A percentile compares a stretch with the other conserved stretches of the same genome.
Conservation (phyloP, 2,113 vertebrate genomes). For the Lipophrys pholis region DNA sequence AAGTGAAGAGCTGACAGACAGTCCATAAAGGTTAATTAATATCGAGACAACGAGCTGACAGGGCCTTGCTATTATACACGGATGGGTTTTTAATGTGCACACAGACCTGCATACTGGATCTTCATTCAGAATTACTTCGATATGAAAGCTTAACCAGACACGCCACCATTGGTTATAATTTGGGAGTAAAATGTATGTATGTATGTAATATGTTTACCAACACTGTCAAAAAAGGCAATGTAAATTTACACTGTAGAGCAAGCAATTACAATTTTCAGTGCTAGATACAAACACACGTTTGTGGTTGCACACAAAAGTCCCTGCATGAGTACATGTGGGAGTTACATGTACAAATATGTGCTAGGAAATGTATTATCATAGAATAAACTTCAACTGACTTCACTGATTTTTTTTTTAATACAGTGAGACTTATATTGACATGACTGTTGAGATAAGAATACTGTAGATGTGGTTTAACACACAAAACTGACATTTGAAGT, state of each 20-base stretch:
- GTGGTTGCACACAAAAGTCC: not conserved
- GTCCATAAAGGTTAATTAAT: conserved; percentile 85
- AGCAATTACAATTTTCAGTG: conserved; percentile 9
- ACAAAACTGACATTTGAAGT: not conserved
- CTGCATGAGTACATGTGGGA: conserved; percentile 2
- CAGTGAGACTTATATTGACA: not conserved
- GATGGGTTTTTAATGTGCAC: conserved; percentile 60
- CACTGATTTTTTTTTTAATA: conserved; percentile 4
- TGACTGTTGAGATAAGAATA: not conserved
- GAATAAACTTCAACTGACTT: no score
- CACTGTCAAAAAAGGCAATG: conserved; percentile 33
- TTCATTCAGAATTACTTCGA: conserved; percentile 19
- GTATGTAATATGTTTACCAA: conserved; percentile 7
- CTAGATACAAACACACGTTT: not conserved
- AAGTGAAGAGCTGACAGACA: conserved; percentile 75
- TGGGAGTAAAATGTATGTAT: conserved; percentile 20
- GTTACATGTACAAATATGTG: conserved; percentile 2
- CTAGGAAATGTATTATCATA: not conserved
- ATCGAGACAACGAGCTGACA: conserved; percentile 66
- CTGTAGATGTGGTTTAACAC: not conserved
- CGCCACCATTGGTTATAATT: conserved; percentile 15
- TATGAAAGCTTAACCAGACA: conserved; percentile 26
- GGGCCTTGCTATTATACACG: conserved; percentile 60
- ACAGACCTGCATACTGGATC: conserved; percentile 17
- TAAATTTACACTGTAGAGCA: conserved; percentile 28